Evolutionary conservation across 2,797 vertebrate species (phyloP).

Genomic region (Chaunax sp.): DNA sequence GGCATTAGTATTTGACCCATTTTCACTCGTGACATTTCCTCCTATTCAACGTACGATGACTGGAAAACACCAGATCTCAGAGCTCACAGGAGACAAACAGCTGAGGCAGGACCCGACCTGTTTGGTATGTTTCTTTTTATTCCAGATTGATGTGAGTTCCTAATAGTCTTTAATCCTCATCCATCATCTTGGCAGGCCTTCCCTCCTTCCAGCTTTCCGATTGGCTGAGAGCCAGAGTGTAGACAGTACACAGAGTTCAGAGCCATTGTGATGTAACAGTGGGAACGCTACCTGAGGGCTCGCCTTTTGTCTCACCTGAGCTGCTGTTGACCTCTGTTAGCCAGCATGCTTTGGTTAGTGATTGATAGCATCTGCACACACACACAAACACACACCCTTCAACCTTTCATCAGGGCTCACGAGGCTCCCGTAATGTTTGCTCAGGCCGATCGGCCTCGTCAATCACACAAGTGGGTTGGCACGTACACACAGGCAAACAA

Average conservation of each 20-base stretch:
- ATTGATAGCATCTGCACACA: conserved; percentile 65
- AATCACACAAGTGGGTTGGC: conserved; percentile 49
- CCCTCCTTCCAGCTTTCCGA: conserved; percentile 57
- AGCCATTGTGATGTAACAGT: conserved; percentile 72
- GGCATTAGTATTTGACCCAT: background rate
- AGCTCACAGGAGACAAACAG: conserved; percentile 28
- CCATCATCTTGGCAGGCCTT: conserved; percentile 66
- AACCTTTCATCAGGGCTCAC: conserved; percentile 68
- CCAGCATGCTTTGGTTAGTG: conserved; percentile 57
- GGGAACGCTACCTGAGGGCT: conserved; percentile 67
- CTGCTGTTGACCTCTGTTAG: conserved; percentile 58
- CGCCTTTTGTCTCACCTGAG: conserved; percentile 63
- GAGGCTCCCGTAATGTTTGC: conserved; percentile 61
- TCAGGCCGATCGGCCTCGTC: conserved; percentile 65
- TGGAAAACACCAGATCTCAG: conserved; percentile 19
- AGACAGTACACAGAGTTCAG: conserved; percentile 63
- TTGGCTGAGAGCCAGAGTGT: conserved; percentile 75
- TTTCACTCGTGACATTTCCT: conserved; percentile 2
- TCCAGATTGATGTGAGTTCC: conserved; percentile 34
- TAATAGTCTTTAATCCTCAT: conserved; percentile 73
- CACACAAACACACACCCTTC: conserved; percentile 60
- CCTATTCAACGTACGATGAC: background rate
- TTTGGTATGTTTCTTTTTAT: conserved; percentile 2
- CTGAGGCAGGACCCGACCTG: conserved; percentile 58
- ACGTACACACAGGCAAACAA: conserved; percentile 23